Base-by-base conservation (phyloP, 23 tunicate species). In the Trididemnum miniatum region DNA sequence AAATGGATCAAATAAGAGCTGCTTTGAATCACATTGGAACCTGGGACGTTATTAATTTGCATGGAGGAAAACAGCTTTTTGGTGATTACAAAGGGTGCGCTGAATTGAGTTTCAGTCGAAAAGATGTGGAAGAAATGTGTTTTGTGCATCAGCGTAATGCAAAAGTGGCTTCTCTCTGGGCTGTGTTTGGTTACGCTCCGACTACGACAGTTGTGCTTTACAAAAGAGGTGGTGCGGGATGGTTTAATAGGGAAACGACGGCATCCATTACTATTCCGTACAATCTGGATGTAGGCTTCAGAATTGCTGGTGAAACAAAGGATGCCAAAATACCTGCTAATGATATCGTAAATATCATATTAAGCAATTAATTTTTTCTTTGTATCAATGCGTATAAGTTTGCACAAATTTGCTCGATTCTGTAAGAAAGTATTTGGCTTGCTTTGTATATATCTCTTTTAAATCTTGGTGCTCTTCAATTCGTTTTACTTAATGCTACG, bases 11-110 rank as follows among this genome's bases (percentile, higher is more conserved):
- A 77, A 35, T 65, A 28, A 60, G 93, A 64, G 26, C 59, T 54
- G 89, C 90, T 0, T 71, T 93, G 59, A 52, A 29, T 37, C 89
- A 84, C 31, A 85, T 93, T 76, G 98, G 98, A 36, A 93, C 98
- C n/a, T 93, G 98, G 98, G 98, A 93, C 65, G 59, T 88, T 30
- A n/a, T 84, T 35, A 73, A 84, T 15, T 83, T 93, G 29, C 35
- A 88, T 32, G 98, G 98, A 0, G 98, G 98, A 36, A 91, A 86
- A 51, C 67, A 66, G 28, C 88, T 93, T 33, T 59, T 81, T 0
- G 98, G 98, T 25, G 98, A 93, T 44, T 88, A 65, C 80, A 93
- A 93, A 84, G 98, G 93, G 0, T 93, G 98, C 59, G 31, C 97
- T 2, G 98, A 93, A 39, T 62, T 88, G 22, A 79, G 71, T 33